A percentile compares a stretch with the other conserved stretches of the same genome.
Conservation (phyloP, 2,888 invertebrate genomes). For the Lymantria monacha region DNA sequence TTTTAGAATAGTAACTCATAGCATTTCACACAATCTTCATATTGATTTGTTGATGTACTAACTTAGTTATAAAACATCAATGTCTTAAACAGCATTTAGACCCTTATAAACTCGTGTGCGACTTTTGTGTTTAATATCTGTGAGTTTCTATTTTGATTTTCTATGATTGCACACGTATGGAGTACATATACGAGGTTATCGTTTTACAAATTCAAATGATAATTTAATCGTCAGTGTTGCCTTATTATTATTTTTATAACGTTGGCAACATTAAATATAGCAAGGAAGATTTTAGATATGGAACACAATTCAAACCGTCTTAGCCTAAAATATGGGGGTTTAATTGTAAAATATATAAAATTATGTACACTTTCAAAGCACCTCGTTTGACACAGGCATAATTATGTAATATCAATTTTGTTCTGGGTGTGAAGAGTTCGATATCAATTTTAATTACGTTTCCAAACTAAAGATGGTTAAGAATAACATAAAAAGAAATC, state of each 20-base stretch:
- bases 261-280: slow-evolving; percentile 37
- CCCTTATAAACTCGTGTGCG: background rate
- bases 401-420: slow-evolving; percentile 52
- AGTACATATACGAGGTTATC: slow-evolving; percentile 16
- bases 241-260: slow-evolving; percentile 20
- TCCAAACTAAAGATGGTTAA: background rate
- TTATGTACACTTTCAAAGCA: slow-evolving; percentile 71
- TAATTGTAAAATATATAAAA: slow-evolving; percentile 56
- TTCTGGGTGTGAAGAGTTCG: slow-evolving; percentile 43
- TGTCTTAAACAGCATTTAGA: background rate
- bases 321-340: slow-evolving; percentile 55
- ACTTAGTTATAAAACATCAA: too few species aligned
- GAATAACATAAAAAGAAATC: background rate
- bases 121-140: background rate
- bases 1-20: background rate
- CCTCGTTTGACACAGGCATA: slow-evolving; percentile 70
- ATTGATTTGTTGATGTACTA: background rate
- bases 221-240: slow-evolving; percentile 38
- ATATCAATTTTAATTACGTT: background rate
- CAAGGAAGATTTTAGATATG: slow-evolving; percentile 27
- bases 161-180: slow-evolving; percentile 25
- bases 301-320: slow-evolving; percentile 49
- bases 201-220: slow-evolving; percentile 23
- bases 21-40: background rate
- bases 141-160: slow-evolving; percentile 1